Evolutionary conservation across 2,888 invertebrate genomes (phyloP).

Genomic region (Eurytoma californica): DNA sequence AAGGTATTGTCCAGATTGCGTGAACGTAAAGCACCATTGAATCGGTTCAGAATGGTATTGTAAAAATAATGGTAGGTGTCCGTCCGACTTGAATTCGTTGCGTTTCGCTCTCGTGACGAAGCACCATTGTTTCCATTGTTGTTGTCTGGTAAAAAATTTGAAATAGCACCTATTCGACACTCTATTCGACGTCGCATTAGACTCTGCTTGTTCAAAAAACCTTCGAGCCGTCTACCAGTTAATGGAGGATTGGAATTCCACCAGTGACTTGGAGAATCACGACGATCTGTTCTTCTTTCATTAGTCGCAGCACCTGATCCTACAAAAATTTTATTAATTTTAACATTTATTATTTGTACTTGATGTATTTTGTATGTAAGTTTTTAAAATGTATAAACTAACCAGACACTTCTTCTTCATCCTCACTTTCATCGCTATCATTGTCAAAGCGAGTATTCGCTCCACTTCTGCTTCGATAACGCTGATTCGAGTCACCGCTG

Average conservation of each 20-base stretch:
- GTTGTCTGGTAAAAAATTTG: too few relatives aligned
- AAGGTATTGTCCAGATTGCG: neutral
- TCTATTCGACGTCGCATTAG: slow-evolving; percentile 21
- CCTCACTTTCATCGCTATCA: slow-evolving; percentile 50
- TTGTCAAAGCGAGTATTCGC: slow-evolving; percentile 29
- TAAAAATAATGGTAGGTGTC: too few relatives aligned
- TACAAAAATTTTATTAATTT: neutral
- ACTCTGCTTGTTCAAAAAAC: slow-evolving; percentile 26
- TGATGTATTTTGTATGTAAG: neutral
- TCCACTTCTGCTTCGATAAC: slow-evolving; percentile 44
- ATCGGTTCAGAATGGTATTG: too few relatives aligned
- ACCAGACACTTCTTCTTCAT: slow-evolving; percentile 44
- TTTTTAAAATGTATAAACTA: neutral
- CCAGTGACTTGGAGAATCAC: neutral
- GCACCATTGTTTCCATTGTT: too few relatives aligned
- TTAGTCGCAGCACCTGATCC: slow-evolving; percentile 1
- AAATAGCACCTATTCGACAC: neutral
- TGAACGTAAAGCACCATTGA: too few relatives aligned
- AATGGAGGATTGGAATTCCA: neutral
- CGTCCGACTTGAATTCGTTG: too few relatives aligned
- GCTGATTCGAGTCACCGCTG: slow-evolving; percentile 47
- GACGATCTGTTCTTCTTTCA: neutral
- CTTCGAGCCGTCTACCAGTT: neutral
- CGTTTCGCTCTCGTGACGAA: too few relatives aligned
- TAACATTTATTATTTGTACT: too few relatives aligned